phyloP scores from a whole-genome alignment of 53 echinoderm and acorn worm genomes.

The Crossaster papposus region DNA sequence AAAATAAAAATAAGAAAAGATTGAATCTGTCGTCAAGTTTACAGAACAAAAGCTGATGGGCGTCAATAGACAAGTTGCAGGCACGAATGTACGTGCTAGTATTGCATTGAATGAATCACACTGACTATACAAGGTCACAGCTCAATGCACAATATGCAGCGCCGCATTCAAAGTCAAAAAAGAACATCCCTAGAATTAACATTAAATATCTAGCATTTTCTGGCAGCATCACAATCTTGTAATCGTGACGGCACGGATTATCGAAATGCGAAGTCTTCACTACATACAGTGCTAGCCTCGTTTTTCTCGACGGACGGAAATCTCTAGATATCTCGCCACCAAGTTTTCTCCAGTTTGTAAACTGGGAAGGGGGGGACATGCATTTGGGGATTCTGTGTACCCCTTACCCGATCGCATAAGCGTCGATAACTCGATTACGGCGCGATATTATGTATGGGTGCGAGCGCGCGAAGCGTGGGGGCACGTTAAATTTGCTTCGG shows the following conservation, averaged over 20 bases:
- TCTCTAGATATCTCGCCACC: not conserved
- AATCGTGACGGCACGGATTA: not conserved
- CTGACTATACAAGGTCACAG: not conserved
- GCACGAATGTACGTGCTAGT: too few relatives aligned
- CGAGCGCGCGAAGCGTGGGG: not conserved
- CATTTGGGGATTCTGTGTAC: not conserved
- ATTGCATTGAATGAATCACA: too few relatives aligned
- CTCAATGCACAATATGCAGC: not conserved
- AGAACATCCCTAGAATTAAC: not conserved
- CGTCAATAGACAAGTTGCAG: too few relatives aligned
- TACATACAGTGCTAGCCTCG: not conserved
- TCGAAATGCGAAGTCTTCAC: not conserved
- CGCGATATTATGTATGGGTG: slow-evolving; percentile 44
- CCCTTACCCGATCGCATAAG: slow-evolving; percentile 2
- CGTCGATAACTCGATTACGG: slow-evolving; percentile 35
- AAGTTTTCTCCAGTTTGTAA: not conserved
- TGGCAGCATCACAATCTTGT: slow-evolving; percentile 4
- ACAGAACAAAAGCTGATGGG: too few relatives aligned
- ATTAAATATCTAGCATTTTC: not conserved
- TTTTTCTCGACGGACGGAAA: not conserved
- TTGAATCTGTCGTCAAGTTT: too few relatives aligned
- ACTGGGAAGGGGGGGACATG: not conserved
- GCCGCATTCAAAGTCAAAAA: not conserved
- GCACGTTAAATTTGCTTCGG: not conserved
- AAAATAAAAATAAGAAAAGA: too few relatives aligned